phyloP scores from a whole-genome alignment of 1,140 invertebrate genomes.

The Drosophila sechellia region DNA sequence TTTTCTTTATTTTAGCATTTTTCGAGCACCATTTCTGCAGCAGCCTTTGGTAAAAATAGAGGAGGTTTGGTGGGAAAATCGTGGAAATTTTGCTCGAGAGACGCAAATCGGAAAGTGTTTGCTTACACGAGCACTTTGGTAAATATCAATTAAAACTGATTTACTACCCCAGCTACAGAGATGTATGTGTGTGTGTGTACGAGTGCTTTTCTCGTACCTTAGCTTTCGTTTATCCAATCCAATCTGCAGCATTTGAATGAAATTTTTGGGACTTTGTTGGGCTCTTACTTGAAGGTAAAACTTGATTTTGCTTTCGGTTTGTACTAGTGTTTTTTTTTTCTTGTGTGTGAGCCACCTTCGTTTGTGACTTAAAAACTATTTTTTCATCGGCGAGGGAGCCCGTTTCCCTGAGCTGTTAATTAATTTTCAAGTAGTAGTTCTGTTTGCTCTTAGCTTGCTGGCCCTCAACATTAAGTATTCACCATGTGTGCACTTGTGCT shows the following conservation, averaged over 20 bases:
- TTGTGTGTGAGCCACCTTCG: too few relatives aligned
- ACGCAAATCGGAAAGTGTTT: constrained; percentile 75
- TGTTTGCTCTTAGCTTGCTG: constrained; percentile 45
- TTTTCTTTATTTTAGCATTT: constrained; percentile 37
- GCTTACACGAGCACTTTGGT: constrained; percentile 79
- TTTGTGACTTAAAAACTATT: constrained; percentile 39
- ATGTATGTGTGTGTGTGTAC: constrained; percentile 10
- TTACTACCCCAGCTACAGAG: constrained; percentile 42
- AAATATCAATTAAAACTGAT: constrained; percentile 83
- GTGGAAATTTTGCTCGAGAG: constrained; percentile 55
- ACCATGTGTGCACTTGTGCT: constrained; percentile 4
- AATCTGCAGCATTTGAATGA: constrained; percentile 51
- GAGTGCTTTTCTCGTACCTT: constrained; percentile 31
- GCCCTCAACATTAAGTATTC: constrained; percentile 41
- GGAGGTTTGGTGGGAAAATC: constrained; percentile 18
- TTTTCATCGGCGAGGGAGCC: constrained; percentile 1
- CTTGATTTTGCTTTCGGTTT: constrained; percentile 20
- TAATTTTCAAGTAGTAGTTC: constrained; percentile 65
- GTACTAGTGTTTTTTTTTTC: background rate
- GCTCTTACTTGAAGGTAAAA: constrained; percentile 50
- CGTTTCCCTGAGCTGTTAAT: constrained; percentile 54
- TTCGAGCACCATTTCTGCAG: background rate
- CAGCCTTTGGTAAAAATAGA: constrained; percentile 11
- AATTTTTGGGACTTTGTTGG: constrained; percentile 60
- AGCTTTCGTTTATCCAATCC: constrained; percentile 61